These are phyloP conservation scores for Spinus pinus DNA, from an alignment of 2,797 vertebrate species.

Conservation along the genomic window DNA sequence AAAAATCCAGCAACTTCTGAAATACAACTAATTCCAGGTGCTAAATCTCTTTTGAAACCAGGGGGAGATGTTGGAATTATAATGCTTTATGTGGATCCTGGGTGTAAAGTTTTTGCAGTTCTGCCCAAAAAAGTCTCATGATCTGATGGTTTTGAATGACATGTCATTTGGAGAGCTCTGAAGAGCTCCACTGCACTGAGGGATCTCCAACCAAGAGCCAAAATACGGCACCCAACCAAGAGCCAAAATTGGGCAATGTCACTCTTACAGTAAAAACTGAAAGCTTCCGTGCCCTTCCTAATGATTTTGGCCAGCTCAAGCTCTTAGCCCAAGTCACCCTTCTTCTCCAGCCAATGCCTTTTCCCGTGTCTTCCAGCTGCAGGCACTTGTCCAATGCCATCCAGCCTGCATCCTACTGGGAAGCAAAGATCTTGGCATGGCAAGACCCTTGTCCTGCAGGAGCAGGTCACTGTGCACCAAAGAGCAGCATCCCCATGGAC, in stretches of 20 bases:
- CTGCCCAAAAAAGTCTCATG: not conserved
- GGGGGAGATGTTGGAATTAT: not conserved
- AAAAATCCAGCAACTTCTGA: not conserved
- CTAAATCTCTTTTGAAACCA: not conserved
- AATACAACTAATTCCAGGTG: not conserved
- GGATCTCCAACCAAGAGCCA: not conserved
- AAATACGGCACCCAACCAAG: not conserved
- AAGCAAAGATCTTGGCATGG: not conserved
- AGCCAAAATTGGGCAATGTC: fast-evolving
- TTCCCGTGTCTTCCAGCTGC: not conserved
- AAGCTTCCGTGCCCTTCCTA: not conserved
- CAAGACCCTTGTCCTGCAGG: not conserved
- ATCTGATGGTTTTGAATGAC: not conserved
- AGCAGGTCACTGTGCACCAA: fast-evolving
- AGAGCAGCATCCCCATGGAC: fast-evolving
- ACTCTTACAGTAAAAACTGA: not conserved
- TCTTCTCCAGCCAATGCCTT: not conserved
- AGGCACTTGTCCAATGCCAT: not conserved
- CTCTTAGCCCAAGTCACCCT: not conserved
- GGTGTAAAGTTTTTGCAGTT: not conserved
- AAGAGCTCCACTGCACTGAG: not conserved
- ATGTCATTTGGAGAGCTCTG: not conserved
- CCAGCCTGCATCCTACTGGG: not conserved
- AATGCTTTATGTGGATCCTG: not conserved
- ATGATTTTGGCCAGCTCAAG: not conserved